Base-by-base conservation (phyloP, 1,140 invertebrate genomes). In the Cotesia chilonis region DNA sequence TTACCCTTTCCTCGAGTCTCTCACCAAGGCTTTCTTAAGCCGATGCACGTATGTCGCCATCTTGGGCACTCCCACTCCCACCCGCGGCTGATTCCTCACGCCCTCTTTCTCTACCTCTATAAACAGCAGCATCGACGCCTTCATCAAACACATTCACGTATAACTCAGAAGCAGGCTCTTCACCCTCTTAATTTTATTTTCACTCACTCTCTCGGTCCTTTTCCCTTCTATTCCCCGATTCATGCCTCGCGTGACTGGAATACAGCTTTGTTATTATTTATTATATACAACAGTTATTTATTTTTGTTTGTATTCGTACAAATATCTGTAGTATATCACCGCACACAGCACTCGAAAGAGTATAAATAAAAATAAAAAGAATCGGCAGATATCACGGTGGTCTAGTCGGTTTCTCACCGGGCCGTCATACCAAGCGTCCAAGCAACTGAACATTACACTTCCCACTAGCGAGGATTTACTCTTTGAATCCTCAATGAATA, bases 21-120 rank as follows among this genome's bases (percentile, higher is more conserved):
- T 54, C 36, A 12, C 51, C n/a, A 9, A 14, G 9, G 52, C 55
- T 36, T 51, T 47, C 28, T 54, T 57, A 35, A 14, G n/a, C 28
- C 65, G 17, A n/a, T 12, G 28, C 67, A 74, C 71, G 66, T 51
- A 74, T 81, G 79, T 74, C 82, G 82, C 82, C 82, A 84, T 84
- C 82, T 84, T 84, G 82, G 79, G 77, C 78, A 82, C 82, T 82
- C 80, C 80, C 81, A 80, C 79, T 81, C 78, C 78, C 64, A 73
- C 71, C 72, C 74, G 76, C 41, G 41, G 10, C 41, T 6, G 10
- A 10, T 77, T 74, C 73, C 76, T 77, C 72, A 78, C 76, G 75
- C 76, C 77, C 74, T 74, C 57, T 74, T 68, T 75, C 76, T 77
- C 59, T 37, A 70, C 74, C 71, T 70, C 64, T 55, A 55, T 60